Evolutionary conservation across 2,797 vertebrate species (phyloP).

Genomic region (Channallabes apus): DNA sequence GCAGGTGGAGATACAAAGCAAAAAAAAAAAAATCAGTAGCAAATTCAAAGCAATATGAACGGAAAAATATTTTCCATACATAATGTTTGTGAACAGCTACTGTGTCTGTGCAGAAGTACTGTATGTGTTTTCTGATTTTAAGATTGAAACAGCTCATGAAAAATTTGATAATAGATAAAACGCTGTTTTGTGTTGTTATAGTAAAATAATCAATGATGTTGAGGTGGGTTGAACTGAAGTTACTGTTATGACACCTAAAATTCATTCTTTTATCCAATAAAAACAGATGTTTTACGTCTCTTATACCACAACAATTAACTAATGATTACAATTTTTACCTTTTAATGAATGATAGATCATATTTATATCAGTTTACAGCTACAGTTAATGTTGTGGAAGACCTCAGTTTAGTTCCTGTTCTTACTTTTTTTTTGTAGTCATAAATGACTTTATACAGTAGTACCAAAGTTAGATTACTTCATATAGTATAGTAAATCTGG

Average conservation of each 20-base stretch:
- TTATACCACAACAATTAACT: neutral
- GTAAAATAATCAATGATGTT: neutral
- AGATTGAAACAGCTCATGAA: neutral
- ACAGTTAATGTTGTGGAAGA: neutral
- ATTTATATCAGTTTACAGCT: neutral
- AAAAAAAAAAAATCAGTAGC: slow-evolving; percentile 4
- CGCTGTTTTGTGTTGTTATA: neutral
- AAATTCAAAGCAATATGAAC: neutral
- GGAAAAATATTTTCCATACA: neutral
- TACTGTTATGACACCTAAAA: neutral
- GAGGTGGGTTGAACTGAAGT: neutral
- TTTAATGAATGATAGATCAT: neutral
- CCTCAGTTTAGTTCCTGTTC: neutral
- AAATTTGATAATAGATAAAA: neutral
- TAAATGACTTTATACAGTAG: no score
- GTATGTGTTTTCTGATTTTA: neutral
- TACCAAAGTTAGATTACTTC: no score
- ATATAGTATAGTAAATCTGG: no score
- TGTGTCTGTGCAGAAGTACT: neutral
- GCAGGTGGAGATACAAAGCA: neutral
- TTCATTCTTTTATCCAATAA: neutral
- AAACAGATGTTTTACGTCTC: neutral
- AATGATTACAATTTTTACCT: neutral
- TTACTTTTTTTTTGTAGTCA: neutral
- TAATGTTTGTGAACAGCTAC: neutral